Conservation (phyloP, 2,113 vertebrate genomes). For the Malurus melanocephalus region DNA sequence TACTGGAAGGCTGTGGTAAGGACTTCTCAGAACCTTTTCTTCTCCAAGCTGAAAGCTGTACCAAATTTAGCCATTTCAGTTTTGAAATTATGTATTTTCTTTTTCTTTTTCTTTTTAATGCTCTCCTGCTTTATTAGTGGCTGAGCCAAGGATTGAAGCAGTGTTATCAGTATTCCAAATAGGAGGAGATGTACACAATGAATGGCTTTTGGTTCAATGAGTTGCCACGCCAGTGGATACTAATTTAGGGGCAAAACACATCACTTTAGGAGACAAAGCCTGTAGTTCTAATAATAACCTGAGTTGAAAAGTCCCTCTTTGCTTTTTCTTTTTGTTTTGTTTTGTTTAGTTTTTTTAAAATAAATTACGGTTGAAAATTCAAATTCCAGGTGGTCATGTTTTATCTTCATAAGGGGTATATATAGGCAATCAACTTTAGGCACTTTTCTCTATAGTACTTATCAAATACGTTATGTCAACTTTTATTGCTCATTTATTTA, state of each 20-base stretch:
- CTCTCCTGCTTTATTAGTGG: background rate
- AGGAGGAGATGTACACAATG: background rate
- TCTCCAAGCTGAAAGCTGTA: background rate
- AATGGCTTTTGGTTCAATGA: background rate
- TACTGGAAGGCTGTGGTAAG: background rate
- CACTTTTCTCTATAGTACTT: background rate
- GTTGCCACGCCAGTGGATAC: background rate
- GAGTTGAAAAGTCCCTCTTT: background rate
- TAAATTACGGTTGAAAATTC: background rate
- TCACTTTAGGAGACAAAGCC: background rate
- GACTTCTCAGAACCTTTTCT: background rate
- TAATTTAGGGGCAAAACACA: background rate
- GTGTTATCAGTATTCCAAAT: background rate
- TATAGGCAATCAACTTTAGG: background rate
- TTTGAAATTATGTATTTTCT: background rate
- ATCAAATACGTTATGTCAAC: background rate
- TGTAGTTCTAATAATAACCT: background rate
- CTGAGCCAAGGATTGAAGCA: background rate
- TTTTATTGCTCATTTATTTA: constrained; percentile 45
- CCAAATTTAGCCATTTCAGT: background rate
- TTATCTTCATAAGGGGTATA: background rate
- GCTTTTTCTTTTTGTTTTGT: background rate
- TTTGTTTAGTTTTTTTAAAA: no score
- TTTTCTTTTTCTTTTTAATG: background rate
- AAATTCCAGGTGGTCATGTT: background rate